These are phyloP conservation scores for Alectoris magna DNA, from an alignment of 2,797 vertebrate genomes.

Conservation along the genomic window DNA sequence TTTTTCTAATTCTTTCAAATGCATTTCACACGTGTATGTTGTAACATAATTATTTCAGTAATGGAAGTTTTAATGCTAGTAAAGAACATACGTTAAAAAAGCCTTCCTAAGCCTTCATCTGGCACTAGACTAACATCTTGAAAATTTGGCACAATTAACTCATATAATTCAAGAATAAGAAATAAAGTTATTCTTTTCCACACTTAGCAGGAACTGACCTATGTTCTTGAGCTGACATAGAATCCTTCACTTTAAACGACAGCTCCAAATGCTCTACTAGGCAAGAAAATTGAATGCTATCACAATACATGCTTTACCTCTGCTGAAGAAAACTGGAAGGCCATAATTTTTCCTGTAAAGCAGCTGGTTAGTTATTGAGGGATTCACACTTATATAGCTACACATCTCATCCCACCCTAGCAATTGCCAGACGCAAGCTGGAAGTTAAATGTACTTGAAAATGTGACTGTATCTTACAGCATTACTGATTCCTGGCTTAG, in stretches of 20 bases:
- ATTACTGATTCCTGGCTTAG: background rate
- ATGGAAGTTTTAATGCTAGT: slow-evolving; percentile 11
- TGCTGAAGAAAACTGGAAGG: background rate
- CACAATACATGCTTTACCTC: background rate
- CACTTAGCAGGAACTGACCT: background rate
- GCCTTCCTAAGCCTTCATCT: slow-evolving; percentile 29
- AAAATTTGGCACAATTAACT: slow-evolving; percentile 33
- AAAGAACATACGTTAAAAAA: background rate
- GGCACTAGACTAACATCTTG: background rate
- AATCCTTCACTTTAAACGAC: background rate
- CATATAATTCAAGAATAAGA: slow-evolving; percentile 14
- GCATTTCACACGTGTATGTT: background rate
- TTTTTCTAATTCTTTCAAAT: background rate
- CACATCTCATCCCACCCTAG: background rate
- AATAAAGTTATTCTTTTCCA: slow-evolving; percentile 1
- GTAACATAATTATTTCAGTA: slow-evolving; percentile 18
- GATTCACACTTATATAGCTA: background rate
- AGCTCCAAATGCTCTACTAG: background rate
- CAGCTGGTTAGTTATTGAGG: background rate
- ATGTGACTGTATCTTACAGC: background rate
- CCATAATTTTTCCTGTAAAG: background rate
- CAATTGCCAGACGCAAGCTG: background rate
- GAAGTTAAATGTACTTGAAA: slow-evolving; percentile 26
- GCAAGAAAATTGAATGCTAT: background rate
- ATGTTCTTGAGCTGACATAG: slow-evolving; percentile 18